These are phyloP conservation scores for Meloidogyne floridensis DNA, from an alignment of 1,140 invertebrate genomes.

Conservation along the genomic window DNA sequence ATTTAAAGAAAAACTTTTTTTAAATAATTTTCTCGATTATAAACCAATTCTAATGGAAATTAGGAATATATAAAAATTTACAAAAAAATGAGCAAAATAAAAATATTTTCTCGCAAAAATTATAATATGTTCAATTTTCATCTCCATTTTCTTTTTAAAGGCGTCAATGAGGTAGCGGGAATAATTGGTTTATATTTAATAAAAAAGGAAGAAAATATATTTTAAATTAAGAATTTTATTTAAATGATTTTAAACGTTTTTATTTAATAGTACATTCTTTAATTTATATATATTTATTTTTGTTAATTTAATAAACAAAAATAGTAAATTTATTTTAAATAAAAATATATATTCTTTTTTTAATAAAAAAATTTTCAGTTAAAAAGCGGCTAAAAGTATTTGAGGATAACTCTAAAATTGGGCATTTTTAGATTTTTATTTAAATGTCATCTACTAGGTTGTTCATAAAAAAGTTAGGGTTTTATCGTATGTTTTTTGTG, in stretches of 20 bases:
- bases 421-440: too few relatives aligned
- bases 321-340: too few relatives aligned
- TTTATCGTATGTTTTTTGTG: too few relatives aligned
- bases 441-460: too few relatives aligned
- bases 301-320: too few relatives aligned
- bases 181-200: not conserved
- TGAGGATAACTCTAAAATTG: too few relatives aligned
- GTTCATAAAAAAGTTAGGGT: too few relatives aligned
- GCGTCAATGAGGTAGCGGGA: not conserved
- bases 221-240: not conserved
- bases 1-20: not conserved
- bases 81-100: not conserved
- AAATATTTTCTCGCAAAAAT: conserved; percentile 3
- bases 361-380: too few relatives aligned
- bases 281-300: too few relatives aligned
- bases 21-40: not conserved
- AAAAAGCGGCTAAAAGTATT: too few relatives aligned
- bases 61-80: not conserved
- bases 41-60: not conserved
- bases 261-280: too few relatives aligned
- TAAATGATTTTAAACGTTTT: not conserved
- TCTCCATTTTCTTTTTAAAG: not conserved
- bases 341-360: too few relatives aligned
- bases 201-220: not conserved
- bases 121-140: not conserved